These are phyloP conservation scores for Notiomystis cincta DNA, from an alignment of 2,113 vertebrate genomes.

Conservation along the genomic window DNA sequence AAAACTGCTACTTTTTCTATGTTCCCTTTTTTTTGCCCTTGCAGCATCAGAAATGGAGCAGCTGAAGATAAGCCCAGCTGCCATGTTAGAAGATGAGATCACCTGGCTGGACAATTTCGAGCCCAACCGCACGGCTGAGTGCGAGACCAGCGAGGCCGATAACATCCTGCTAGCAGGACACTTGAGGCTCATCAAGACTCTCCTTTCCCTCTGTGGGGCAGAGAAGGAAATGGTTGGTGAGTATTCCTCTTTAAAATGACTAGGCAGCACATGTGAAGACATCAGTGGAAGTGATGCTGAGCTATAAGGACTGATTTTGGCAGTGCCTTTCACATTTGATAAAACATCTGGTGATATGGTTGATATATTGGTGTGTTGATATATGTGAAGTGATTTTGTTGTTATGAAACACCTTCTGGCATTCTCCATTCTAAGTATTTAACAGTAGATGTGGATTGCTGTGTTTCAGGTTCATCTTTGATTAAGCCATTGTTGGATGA, in stretches of 20 bases:
- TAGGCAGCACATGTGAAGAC: neutral
- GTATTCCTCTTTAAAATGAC: neutral
- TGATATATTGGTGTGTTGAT: too few species aligned
- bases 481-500: conserved; percentile 97
- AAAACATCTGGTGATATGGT: neutral
- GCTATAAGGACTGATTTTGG: neutral
- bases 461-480: conserved; percentile 86
- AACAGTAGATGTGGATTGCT: conserved; percentile 20
- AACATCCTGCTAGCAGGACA: conserved; percentile 95
- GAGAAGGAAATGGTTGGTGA: conserved; percentile 97
- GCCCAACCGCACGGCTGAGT: conserved; percentile 92
- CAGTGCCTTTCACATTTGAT: neutral
- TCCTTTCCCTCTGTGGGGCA: conserved; percentile 92
- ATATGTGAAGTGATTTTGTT: neutral
- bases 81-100: conserved; percentile 98
- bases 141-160: conserved; percentile 95
- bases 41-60: conserved; percentile 96
- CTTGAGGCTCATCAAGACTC: conserved; percentile 93
- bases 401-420: neutral
- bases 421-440: too few species aligned
- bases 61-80: conserved; percentile 88
- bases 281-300: neutral
- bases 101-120: conserved; percentile 99
- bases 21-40: neutral
- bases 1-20: neutral